phyloP scores from a whole-genome alignment of 2,797 vertebrate species.

The Arrhamphus sclerolepis region DNA sequence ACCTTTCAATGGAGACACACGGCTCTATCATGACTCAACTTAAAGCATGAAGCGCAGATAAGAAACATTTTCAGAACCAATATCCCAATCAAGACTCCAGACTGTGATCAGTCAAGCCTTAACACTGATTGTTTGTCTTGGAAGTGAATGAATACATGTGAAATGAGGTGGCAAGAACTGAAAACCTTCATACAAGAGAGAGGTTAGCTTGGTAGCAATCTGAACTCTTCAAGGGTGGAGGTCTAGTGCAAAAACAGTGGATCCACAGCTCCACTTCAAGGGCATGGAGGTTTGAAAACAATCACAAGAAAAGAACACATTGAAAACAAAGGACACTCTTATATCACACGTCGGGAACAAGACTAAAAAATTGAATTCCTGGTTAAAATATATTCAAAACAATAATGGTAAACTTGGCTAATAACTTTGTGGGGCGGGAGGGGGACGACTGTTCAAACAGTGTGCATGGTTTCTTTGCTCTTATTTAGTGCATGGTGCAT shows the following conservation, averaged over 20 bases:
- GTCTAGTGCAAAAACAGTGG: constrained; percentile 84
- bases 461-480: constrained; percentile 26
- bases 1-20: constrained; percentile 24
- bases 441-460: constrained; percentile 13
- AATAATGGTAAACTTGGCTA: not conserved
- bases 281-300: constrained; percentile 79
- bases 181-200: constrained; percentile 72
- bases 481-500: constrained; percentile 43
- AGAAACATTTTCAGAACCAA: constrained; percentile 30
- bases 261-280: constrained; percentile 81
- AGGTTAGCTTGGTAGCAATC: constrained; percentile 61
- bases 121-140: constrained; percentile 47
- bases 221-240: constrained; percentile 65
- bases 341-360: constrained; percentile 14
- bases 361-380: constrained; percentile 4
- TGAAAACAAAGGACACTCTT: constrained; percentile 22
- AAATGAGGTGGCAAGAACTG: constrained; percentile 57
- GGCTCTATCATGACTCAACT: constrained; percentile 16
- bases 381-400: constrained; percentile 1
- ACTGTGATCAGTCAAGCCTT: constrained; percentile 47
- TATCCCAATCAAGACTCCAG: constrained; percentile 39
- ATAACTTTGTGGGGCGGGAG: not conserved
- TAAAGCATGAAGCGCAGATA: constrained; percentile 31
- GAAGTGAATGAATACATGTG: constrained; percentile 34
- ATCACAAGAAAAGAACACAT: constrained; percentile 63